Percentiles rank a stretch among this genome's conserved stretches.
These are phyloP conservation scores for Bellardia bayeri DNA, from an alignment of 2,888 invertebrate species.

Conservation along the genomic window DNA sequence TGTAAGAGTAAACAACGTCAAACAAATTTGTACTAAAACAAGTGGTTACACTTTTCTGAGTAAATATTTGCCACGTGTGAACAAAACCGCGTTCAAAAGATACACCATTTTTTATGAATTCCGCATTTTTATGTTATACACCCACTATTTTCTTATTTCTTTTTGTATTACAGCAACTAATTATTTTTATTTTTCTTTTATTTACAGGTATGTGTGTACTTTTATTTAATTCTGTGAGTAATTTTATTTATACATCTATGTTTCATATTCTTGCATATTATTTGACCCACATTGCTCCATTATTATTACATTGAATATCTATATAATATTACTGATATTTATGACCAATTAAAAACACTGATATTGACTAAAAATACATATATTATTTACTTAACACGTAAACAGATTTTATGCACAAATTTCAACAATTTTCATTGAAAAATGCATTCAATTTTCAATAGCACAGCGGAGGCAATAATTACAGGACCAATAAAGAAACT, in stretches of 20 bases:
- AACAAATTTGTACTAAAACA: no score
- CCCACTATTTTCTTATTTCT: not conserved
- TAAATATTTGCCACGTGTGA: no score
- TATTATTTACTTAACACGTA: not conserved
- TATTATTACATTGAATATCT: not conserved
- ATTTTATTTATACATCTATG: not conserved
- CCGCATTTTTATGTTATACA: no score
- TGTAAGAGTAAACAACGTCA: no score
- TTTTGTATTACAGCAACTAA: not conserved
- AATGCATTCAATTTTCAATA: not conserved
- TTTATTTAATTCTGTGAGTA: not conserved
- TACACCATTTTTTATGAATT: no score
- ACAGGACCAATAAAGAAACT: not conserved
- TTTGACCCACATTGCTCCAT: not conserved
- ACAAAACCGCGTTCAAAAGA: no score
- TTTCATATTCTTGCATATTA: not conserved
- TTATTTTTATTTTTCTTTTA: not conserved
- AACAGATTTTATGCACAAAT: not conserved
- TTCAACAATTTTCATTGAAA: not conserved
- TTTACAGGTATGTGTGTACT: not conserved
- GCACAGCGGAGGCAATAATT: not conserved
- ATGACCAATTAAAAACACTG: conserved; percentile 4
- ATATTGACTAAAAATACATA: conserved; percentile 5
- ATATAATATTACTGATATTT: not conserved
- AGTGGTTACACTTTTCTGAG: no score